Base-by-base conservation (phyloP, 2,113 vertebrate genomes). In the Psittacus erithacus region DNA sequence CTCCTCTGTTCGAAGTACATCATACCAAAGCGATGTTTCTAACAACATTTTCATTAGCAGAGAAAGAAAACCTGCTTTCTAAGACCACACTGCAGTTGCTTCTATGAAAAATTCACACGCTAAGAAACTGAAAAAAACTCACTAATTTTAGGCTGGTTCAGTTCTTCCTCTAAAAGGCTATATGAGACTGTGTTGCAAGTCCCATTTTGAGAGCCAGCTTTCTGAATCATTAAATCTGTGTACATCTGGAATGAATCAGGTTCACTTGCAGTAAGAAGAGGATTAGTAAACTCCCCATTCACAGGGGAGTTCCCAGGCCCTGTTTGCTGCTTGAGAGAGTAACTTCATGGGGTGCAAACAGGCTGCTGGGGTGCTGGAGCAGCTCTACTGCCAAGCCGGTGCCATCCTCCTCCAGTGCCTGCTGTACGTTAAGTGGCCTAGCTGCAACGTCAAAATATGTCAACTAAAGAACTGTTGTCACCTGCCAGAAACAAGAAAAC, bases 171-270 rank as follows among this genome's bases (percentile, higher is more conserved):
- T 88, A 16, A 65, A 93, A 79, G 60, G 33, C 80, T 84, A 3
- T 8, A 14, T 4, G 13, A 85, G 70, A 83, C 11, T 24, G 35
- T 64, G 57, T 44, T 46, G 0, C 63, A 93, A 94, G 68, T 79
- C 70, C 63, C 69, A n/a, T 93, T 96, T 88, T 35, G 89, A 92
- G 88, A 92, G 85, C 49, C 46, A 57, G 90, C 71, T 95, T 96
- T 97, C 94, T 29, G 91, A 95, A 75, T 78, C 92, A 76, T 77
- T 97, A 95, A 84, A 90, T 91, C 87, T 84, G 10, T 27, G 29
- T 59, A 86, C 95, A 97, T 97, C 96, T 98, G 97, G 97, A 98
- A 98, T 46, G 13, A 88, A 97, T 97, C 92, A 97, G 91, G 93
- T 82, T 86, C 75, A 62, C 91, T 93, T 75, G 65, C 76, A 79